phyloP scores from a whole-genome alignment of 1,140 invertebrate species.

The Drosophila parabipectinata region DNA sequence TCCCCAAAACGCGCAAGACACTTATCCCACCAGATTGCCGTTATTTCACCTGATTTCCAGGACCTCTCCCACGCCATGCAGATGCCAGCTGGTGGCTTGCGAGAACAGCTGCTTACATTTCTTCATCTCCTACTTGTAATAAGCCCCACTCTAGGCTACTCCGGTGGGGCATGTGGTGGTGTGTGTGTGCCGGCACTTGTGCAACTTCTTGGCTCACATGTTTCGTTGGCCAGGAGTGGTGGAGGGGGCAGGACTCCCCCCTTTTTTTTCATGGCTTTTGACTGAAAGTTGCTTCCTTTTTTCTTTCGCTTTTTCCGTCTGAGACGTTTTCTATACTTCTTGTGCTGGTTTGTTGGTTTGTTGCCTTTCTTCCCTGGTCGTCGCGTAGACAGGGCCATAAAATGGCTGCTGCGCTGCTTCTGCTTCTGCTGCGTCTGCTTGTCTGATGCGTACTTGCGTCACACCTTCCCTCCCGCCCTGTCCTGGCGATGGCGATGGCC shows the following conservation, averaged over 20 bases:
- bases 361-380: constrained; percentile 8
- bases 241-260: background rate
- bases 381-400: constrained; percentile 54
- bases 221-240: background rate
- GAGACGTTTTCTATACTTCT: constrained; percentile 56
- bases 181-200: constrained; percentile 63
- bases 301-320: constrained; percentile 30
- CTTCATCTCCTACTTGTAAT: background rate
- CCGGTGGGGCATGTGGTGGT: constrained; percentile 1
- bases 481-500: constrained; percentile 38
- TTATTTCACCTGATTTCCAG: constrained; percentile 40
- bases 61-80: constrained; percentile 7
- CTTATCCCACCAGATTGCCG: constrained; percentile 4
- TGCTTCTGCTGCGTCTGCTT: constrained; percentile 55
- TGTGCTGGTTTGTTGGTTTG: background rate
- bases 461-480: constrained; percentile 14
- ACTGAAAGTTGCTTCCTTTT: constrained; percentile 17
- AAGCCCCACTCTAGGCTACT: background rate
- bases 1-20: background rate
- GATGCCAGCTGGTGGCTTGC: background rate
- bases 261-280: background rate
- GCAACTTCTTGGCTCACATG: constrained; percentile 66
- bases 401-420: constrained; percentile 37
- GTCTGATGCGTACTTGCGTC: constrained; percentile 59
- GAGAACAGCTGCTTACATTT: constrained; percentile 2